A percentile compares a stretch with the other conserved stretches of the same genome.
Conservation (phyloP, 2,113 vertebrate species). For the Climacteris rufus region DNA sequence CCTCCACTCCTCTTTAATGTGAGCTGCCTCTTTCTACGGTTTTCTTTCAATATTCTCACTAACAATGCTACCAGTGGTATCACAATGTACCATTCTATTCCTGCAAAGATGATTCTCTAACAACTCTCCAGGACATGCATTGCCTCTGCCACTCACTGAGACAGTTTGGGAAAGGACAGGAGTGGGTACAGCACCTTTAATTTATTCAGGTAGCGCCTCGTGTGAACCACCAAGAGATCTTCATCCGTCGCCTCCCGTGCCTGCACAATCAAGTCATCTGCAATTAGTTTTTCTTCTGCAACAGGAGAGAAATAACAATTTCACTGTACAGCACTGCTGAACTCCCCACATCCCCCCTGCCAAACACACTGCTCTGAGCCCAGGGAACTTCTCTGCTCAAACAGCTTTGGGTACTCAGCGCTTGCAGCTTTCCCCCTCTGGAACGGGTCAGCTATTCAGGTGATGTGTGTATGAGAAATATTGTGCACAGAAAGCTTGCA, state of each 20-base stretch:
- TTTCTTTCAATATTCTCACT: not conserved
- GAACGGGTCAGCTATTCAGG: not conserved
- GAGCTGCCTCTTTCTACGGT: not conserved
- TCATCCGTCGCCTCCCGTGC: slow-evolving; percentile 90
- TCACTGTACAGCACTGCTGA: not conserved
- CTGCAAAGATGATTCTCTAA: not conserved
- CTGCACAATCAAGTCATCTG: slow-evolving; percentile 83
- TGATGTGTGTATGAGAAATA: not conserved
- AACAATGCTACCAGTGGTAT: not conserved
- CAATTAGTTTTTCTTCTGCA: slow-evolving; percentile 89
- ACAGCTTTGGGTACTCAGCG: not conserved
- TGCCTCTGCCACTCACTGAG: not conserved
- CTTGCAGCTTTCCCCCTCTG: not conserved
- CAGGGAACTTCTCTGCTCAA: not conserved
- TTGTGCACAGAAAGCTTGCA: not conserved
- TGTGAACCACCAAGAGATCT: slow-evolving; percentile 90
- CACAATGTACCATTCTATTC: not conserved
- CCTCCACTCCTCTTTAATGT: not conserved
- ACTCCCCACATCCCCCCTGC: not conserved
- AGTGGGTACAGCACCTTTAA: slow-evolving; percentile 83
- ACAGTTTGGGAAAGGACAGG: not conserved
- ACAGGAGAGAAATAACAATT: slow-evolving; percentile 47
- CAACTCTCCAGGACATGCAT: not conserved
- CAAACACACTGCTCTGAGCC: not conserved
- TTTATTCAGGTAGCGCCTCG: slow-evolving; percentile 87